Evolutionary conservation across 2,113 vertebrate species (phyloP).

Genomic region (Octodon degus): DNA sequence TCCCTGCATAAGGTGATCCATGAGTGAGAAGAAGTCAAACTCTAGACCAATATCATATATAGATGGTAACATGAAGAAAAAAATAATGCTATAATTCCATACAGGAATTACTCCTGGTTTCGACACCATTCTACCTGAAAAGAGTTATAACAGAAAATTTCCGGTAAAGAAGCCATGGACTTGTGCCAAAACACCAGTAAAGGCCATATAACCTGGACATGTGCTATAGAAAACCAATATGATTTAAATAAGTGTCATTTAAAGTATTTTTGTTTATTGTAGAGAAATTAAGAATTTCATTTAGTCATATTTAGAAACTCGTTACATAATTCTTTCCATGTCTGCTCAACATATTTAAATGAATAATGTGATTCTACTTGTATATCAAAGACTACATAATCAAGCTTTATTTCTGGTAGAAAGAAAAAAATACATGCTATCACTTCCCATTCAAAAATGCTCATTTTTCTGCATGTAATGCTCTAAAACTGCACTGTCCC

Average conservation of each 20-base stretch:
- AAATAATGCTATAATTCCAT: slow-evolving; percentile 15
- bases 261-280: slow-evolving; percentile 28
- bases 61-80: neutral
- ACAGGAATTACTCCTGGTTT: slow-evolving; percentile 14
- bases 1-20: neutral
- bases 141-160: slow-evolving; percentile 4
- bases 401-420: slow-evolving; percentile 57
- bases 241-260: neutral
- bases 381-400: slow-evolving; percentile 46
- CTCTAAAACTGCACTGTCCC: slow-evolving; percentile 25
- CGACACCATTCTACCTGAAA: slow-evolving; percentile 17
- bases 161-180: neutral
- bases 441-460: slow-evolving; percentile 59
- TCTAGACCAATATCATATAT: neutral
- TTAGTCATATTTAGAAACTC: slow-evolving; percentile 44
- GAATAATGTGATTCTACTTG: slow-evolving; percentile 41
- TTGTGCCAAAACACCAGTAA: neutral
- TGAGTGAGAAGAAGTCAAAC: neutral
- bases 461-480: slow-evolving; percentile 49
- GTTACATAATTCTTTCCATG: slow-evolving; percentile 23
- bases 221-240: neutral
- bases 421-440: slow-evolving; percentile 35
- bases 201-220: neutral
- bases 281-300: slow-evolving; percentile 33
- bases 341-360: slow-evolving; percentile 41